Evolutionary conservation across 2,888 invertebrate species (phyloP).

Genomic region (Conops quadrifasciatus): DNA sequence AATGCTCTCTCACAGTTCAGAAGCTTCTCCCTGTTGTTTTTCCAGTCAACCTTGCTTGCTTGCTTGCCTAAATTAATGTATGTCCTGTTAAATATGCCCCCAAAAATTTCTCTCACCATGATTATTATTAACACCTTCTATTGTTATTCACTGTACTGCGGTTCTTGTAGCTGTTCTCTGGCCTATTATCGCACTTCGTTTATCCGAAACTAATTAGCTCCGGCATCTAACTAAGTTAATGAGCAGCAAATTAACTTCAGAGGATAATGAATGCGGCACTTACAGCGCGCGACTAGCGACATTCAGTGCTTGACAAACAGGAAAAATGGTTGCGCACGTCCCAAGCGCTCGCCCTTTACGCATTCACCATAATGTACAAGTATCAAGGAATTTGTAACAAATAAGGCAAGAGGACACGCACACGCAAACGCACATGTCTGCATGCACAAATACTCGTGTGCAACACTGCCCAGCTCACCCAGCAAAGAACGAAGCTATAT

Average conservation of each 20-base stretch:
- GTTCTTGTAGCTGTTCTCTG: background rate
- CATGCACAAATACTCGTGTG: background rate
- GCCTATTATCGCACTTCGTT: background rate
- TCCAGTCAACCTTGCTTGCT: too few species aligned
- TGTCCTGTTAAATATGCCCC: too few species aligned
- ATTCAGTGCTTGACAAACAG: constrained; percentile 23
- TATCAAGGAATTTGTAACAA: constrained; percentile 18
- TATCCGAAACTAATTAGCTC: constrained; percentile 20
- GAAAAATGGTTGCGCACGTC: constrained; percentile 33
- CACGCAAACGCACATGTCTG: background rate
- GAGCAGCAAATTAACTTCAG: constrained; percentile 27
- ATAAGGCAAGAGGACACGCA: background rate
- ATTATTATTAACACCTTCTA: too few species aligned
- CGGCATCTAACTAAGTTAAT: constrained; percentile 26
- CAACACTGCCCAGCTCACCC: background rate
- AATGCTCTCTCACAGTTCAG: too few species aligned
- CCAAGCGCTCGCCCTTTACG: background rate
- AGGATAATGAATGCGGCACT: constrained; percentile 24
- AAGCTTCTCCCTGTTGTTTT: too few species aligned
- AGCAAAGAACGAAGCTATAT: background rate
- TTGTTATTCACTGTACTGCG: too few species aligned
- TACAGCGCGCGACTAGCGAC: constrained; percentile 16
- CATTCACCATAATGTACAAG: background rate
- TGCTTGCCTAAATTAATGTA: too few species aligned
- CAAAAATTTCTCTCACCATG: too few species aligned